Conservation (phyloP, 1,140 invertebrate genomes). For the Nebria ingens region DNA sequence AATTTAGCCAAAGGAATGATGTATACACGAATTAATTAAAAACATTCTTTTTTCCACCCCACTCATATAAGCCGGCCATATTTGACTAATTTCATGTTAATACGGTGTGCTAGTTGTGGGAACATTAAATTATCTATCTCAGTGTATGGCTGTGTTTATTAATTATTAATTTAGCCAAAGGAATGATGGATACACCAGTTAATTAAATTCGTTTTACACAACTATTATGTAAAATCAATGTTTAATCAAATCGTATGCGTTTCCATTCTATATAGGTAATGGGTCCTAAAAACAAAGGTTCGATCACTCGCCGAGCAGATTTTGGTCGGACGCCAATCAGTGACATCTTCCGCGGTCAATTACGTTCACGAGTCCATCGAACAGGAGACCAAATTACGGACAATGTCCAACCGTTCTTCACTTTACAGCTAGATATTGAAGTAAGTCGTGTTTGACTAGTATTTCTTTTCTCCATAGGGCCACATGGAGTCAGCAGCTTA, state of each 20-base stretch:
- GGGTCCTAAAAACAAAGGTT: slow-evolving; percentile 77
- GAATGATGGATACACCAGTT: background rate
- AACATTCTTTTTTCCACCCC: background rate
- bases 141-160: background rate
- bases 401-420: slow-evolving; percentile 87
- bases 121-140: background rate
- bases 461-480: too few species aligned
- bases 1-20: slow-evolving; percentile 15
- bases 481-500: background rate
- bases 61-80: slow-evolving; percentile 1
- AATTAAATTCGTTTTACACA: too few species aligned
- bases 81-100: background rate
- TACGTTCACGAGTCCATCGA: slow-evolving; percentile 72
- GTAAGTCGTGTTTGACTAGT: too few species aligned
- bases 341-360: slow-evolving; percentile 84
- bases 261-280: slow-evolving; percentile 48
- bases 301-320: slow-evolving; percentile 69
- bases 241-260: background rate
- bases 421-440: slow-evolving; percentile 87
- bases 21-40: slow-evolving; percentile 11
- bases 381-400: slow-evolving; percentile 64
- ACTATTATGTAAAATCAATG: background rate
- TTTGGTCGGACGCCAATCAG: slow-evolving; percentile 79
- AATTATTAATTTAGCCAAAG: background rate
- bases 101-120: slow-evolving; percentile 1